Percentiles rank a stretch among this genome's conserved stretches.
phyloP scores from a whole-genome alignment of 2,797 vertebrate species.

The Orestias chungarensis region DNA sequence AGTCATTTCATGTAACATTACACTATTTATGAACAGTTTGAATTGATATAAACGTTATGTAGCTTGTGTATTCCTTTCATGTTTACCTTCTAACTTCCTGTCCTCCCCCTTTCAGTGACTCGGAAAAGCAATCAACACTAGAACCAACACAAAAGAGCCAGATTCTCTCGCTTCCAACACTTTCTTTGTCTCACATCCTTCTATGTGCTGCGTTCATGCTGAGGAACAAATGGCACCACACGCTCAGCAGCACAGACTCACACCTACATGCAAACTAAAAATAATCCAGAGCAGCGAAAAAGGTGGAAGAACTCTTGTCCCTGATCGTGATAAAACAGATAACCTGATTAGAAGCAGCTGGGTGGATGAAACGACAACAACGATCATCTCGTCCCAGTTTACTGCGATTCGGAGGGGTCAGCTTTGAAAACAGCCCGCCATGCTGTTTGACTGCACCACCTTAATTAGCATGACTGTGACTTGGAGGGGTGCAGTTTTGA shows the following conservation, averaged over 20 bases:
- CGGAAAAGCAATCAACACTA: constrained; percentile 25
- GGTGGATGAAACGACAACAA: neutral
- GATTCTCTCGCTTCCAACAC: constrained; percentile 35
- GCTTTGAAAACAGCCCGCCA: constrained; percentile 39
- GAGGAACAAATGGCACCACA: constrained; percentile 11
- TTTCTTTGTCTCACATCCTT: constrained; percentile 37
- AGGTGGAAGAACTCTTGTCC: neutral
- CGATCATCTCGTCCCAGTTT: constrained; percentile 23
- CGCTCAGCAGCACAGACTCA: constrained; percentile 12
- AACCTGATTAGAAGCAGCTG: neutral
- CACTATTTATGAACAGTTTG: neutral
- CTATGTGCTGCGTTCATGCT: constrained; percentile 15
- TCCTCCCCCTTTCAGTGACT: neutral
- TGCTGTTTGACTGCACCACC: constrained; percentile 32
- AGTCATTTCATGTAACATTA: neutral
- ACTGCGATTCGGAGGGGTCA: constrained; percentile 16
- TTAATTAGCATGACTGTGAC: constrained; percentile 39
- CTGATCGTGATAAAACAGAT: constrained; percentile 2
- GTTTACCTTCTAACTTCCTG: neutral
- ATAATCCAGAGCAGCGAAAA: constrained; percentile 5
- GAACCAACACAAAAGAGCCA: constrained; percentile 26
- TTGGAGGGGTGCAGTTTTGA: constrained; percentile 10
- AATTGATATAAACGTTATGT: too few species aligned
- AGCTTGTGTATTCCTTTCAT: neutral
- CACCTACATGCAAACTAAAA: constrained; percentile 21